Conservation (phyloP, 1,140 invertebrate genomes). For the Procambarus clarkii region DNA sequence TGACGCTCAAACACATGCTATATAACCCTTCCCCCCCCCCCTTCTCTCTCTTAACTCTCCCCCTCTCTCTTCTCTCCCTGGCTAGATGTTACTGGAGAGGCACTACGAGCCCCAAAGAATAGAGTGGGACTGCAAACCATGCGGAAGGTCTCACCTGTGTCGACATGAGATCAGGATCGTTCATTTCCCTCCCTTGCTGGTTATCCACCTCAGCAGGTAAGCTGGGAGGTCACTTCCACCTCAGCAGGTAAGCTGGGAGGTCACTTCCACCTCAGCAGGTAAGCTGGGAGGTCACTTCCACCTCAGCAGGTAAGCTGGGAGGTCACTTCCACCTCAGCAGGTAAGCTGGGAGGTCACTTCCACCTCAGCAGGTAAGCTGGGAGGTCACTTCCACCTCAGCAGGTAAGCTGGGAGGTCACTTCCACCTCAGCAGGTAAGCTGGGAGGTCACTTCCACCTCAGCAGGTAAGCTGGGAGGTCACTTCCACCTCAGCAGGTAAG, state of each 20-base stretch:
- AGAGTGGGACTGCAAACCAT: slow-evolving; percentile 31
- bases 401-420: too few relatives aligned
- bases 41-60: background rate
- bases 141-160: background rate
- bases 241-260: slow-evolving; percentile 82
- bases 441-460: too few relatives aligned
- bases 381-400: too few relatives aligned
- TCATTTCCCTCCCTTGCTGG: slow-evolving; percentile 88
- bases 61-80: background rate
- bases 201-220: slow-evolving; percentile 92
- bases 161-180: slow-evolving; percentile 79
- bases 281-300: slow-evolving; percentile 79
- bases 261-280: slow-evolving; percentile 88
- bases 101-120: slow-evolving; percentile 16
- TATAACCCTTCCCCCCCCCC: too few relatives aligned
- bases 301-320: slow-evolving; percentile 83
- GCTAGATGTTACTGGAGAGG: background rate
- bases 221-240: slow-evolving; percentile 79
- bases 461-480: too few relatives aligned
- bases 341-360: too few relatives aligned
- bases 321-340: too few relatives aligned
- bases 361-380: too few relatives aligned
- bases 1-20: too few relatives aligned
- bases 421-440: too few relatives aligned
- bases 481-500: too few relatives aligned